phyloP scores from a whole-genome alignment of 2,113 vertebrate genomes.

The Ochotona princeps region DNA sequence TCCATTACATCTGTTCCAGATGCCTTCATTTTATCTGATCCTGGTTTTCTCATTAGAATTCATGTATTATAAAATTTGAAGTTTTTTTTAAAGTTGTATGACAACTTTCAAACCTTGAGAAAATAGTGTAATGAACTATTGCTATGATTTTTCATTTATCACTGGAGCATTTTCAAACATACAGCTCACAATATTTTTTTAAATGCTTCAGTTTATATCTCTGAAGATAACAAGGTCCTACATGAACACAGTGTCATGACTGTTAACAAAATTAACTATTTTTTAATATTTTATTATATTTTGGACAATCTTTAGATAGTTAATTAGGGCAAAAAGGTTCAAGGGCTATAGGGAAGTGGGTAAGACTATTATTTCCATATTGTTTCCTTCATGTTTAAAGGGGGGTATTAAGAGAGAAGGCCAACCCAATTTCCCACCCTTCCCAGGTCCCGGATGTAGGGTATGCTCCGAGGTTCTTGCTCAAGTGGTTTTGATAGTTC shows the following conservation, averaged over 20 bases:
- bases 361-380: too few species aligned
- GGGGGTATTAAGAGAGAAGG: too few species aligned
- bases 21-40: slow-evolving; percentile 50
- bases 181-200: slow-evolving; percentile 34
- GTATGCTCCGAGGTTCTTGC: too few species aligned
- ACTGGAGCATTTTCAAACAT: slow-evolving; percentile 25
- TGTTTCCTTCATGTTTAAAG: too few species aligned
- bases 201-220: slow-evolving; percentile 5
- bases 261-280: slow-evolving; percentile 47
- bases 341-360: too few species aligned
- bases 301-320: too few species aligned
- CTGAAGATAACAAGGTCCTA: background rate
- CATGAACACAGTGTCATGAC: background rate
- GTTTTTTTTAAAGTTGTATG: slow-evolving; percentile 13
- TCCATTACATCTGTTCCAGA: slow-evolving; percentile 19
- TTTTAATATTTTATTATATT: slow-evolving; percentile 20
- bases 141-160: slow-evolving; percentile 1
- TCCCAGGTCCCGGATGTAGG: too few species aligned
- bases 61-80: slow-evolving; percentile 21
- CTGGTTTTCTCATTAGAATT: slow-evolving; percentile 46
- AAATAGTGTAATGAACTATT: slow-evolving; percentile 9
- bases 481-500: too few species aligned
- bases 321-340: too few species aligned
- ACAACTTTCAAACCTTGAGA: slow-evolving; percentile 40
- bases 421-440: too few species aligned